Evolutionary conservation across 2,888 invertebrate genomes (phyloP).

Genomic region (Taenaris catops): DNA sequence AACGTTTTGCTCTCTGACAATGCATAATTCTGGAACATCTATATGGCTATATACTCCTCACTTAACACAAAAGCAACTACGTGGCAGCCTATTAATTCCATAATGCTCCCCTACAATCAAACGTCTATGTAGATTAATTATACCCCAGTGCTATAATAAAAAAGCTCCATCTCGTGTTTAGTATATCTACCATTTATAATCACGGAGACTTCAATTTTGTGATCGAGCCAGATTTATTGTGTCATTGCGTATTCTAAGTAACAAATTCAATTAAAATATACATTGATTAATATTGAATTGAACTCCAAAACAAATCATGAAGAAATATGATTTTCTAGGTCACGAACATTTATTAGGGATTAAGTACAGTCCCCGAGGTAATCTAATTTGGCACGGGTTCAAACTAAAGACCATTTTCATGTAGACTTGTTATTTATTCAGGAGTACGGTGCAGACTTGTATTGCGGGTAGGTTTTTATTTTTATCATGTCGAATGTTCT

Average conservation of each 20-base stretch:
- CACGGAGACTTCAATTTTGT: too few species aligned
- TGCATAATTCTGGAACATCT: conserved; percentile 8
- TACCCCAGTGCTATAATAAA: too few species aligned
- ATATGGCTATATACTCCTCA: conserved; percentile 6
- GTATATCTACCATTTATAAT: too few species aligned
- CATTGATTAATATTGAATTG: conserved; percentile 1
- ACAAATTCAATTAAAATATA: too few species aligned
- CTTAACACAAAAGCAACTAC: conserved; percentile 1
- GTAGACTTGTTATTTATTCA: conserved; percentile 13
- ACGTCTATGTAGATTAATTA: too few species aligned
- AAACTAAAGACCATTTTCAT: conserved; percentile 11
- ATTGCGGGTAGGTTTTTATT: conserved; percentile 4
- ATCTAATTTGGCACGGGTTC: conserved; percentile 13
- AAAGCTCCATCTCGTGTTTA: too few species aligned
- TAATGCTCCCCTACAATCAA: too few species aligned
- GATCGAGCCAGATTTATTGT: too few species aligned
- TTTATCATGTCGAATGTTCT: background rate
- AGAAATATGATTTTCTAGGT: conserved; percentile 8
- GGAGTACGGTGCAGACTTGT: conserved; percentile 7
- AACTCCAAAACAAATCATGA: conserved; percentile 3
- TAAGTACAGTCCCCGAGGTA: conserved; percentile 7
- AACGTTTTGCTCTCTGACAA: conserved; percentile 7
- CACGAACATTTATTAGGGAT: conserved; percentile 8
- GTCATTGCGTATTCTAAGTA: too few species aligned
- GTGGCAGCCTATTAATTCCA: background rate